These are phyloP conservation scores for Lepisosteus osseus DNA, from an alignment of 2,113 vertebrate species.

Conservation along the genomic window DNA sequence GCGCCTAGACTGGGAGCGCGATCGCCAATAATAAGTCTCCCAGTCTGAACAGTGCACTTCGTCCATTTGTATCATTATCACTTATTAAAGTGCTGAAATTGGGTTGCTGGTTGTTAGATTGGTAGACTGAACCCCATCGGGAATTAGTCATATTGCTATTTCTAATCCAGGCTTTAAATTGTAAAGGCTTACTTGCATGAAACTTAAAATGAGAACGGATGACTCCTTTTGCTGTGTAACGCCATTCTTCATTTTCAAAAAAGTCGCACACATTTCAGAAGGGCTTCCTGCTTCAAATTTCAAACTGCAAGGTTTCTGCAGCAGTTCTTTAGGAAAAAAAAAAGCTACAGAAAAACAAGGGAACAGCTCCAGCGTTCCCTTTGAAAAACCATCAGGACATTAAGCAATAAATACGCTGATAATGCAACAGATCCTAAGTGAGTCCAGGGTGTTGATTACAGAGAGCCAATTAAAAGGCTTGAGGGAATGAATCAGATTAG, in stretches of 20 bases:
- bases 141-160: no score
- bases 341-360: not conserved
- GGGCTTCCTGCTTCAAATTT: not conserved
- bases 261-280: not conserved
- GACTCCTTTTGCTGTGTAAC: not conserved
- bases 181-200: no score
- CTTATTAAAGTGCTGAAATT: no score
- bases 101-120: no score
- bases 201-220: no score
- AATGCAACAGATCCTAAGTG: conserved; percentile 53
- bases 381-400: conserved; percentile 60
- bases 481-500: conserved; percentile 6
- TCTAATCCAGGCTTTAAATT: no score
- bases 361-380: conserved; percentile 30
- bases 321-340: no score
- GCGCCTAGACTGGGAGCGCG: no score
- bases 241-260: not conserved
- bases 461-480: conserved; percentile 19
- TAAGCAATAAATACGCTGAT: conserved; percentile 42
- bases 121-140: no score
- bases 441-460: conserved; percentile 31
- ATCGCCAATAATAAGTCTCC: no score
- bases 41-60: no score
- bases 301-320: not conserved
- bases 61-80: no score